phyloP scores from a whole-genome alignment of 2,113 vertebrate genomes.

The Penelope pileata region DNA sequence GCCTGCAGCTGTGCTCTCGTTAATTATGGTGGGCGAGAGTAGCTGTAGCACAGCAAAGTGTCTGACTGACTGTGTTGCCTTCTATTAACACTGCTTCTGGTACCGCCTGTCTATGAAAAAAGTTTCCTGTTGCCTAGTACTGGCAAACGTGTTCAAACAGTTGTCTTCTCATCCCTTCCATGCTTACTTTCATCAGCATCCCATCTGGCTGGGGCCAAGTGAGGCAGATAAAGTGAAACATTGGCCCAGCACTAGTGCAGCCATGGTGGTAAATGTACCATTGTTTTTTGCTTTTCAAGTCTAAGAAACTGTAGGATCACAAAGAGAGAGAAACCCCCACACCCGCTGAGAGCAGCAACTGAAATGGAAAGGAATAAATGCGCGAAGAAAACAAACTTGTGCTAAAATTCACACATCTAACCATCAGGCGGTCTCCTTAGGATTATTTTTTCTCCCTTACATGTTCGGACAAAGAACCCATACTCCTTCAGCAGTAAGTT shows the following conservation, averaged over 20 bases:
- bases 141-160: neutral
- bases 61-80: neutral
- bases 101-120: neutral
- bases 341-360: neutral
- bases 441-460: neutral
- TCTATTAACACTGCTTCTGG: neutral
- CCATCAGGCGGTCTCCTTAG: neutral
- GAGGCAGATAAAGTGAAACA: neutral
- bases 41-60: neutral
- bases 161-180: neutral
- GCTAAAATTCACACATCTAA: neutral
- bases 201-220: neutral
- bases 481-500: neutral
- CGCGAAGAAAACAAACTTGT: neutral
- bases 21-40: too few species aligned
- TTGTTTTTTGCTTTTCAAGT: neutral
- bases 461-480: neutral
- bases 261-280: neutral
- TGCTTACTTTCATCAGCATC: neutral
- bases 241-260: neutral
- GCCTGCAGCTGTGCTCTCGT: neutral
- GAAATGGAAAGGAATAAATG: neutral
- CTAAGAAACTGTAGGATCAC: neutral
- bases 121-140: neutral
- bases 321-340: neutral